phyloP scores from a whole-genome alignment of 1,140 invertebrate species.

The Marisa cornuarietis region DNA sequence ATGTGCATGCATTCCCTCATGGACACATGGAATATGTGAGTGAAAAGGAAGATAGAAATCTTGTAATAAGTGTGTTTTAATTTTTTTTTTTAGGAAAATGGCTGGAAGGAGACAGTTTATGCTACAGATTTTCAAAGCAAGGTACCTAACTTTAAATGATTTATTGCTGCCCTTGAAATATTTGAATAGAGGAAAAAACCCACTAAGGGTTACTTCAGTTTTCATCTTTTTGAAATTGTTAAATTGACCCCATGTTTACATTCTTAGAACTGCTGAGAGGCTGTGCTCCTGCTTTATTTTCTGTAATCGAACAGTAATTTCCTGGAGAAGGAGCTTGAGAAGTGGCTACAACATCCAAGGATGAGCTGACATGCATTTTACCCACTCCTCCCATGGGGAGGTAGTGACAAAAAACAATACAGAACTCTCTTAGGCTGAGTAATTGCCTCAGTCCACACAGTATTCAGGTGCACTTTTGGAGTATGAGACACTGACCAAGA shows the following conservation, averaged over 20 bases:
- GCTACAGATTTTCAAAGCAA: constrained; percentile 69
- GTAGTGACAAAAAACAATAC: too few relatives aligned
- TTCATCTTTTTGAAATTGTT: background rate
- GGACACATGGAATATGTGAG: background rate
- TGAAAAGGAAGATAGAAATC: background rate
- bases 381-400: too few relatives aligned
- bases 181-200: background rate
- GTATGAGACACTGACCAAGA: background rate
- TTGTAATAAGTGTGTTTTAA: background rate
- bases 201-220: background rate
- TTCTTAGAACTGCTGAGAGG: too few relatives aligned
- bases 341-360: too few relatives aligned
- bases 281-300: too few relatives aligned
- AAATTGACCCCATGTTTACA: background rate
- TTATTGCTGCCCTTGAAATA: background rate
- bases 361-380: too few relatives aligned
- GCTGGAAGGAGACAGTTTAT: constrained; percentile 81
- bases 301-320: too few relatives aligned
- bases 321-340: too few relatives aligned
- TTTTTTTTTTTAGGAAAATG: constrained; percentile 67
- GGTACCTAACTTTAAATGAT: constrained; percentile 65
- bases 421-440: too few relatives aligned
- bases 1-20: background rate
- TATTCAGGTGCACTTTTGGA: background rate
- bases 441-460: too few relatives aligned